These are phyloP conservation scores for Oscheius sp. DNA, from an alignment of 2,888 invertebrate genomes.

Conservation along the genomic window DNA sequence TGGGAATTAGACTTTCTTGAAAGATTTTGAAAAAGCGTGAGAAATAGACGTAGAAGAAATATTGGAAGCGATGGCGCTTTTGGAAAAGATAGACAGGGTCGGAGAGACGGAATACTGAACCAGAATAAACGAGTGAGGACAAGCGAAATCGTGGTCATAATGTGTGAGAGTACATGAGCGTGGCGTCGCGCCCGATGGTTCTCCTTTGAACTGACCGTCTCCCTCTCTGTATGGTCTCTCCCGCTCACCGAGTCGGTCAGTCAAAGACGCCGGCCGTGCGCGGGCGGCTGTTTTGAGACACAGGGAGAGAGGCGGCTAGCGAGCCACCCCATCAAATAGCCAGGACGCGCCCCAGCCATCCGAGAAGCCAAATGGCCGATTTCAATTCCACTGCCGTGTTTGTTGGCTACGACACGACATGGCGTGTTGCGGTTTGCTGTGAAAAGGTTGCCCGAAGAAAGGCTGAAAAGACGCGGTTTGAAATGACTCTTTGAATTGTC, in stretches of 20 bases:
- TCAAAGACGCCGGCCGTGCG: constrained; percentile 17
- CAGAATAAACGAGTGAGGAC: too few species aligned
- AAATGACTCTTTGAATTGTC: too few species aligned
- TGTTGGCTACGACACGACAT: too few species aligned
- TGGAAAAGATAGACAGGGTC: too few species aligned
- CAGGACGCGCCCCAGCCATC: constrained; percentile 21
- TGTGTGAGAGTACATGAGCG: background rate
- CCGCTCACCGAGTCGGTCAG: background rate
- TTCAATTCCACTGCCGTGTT: constrained; percentile 5
- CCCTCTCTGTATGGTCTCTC: constrained; percentile 11
- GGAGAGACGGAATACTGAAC: too few species aligned
- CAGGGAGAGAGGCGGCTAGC: constrained; percentile 26
- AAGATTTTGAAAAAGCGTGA: background rate
- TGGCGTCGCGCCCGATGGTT: background rate
- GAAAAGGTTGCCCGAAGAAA: too few species aligned
- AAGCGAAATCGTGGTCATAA: background rate
- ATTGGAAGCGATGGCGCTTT: background rate
- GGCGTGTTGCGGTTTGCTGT: too few species aligned
- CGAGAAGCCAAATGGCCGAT: constrained; percentile 11
- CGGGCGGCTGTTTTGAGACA: constrained; percentile 36
- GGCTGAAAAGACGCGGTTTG: too few species aligned
- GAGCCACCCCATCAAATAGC: constrained; percentile 34
- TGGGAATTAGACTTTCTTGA: too few species aligned
- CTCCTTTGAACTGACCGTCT: background rate
- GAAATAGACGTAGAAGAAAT: background rate